Evolutionary conservation across 2,888 invertebrate genomes (phyloP).

Genomic region (Dioctria rufipes): DNA sequence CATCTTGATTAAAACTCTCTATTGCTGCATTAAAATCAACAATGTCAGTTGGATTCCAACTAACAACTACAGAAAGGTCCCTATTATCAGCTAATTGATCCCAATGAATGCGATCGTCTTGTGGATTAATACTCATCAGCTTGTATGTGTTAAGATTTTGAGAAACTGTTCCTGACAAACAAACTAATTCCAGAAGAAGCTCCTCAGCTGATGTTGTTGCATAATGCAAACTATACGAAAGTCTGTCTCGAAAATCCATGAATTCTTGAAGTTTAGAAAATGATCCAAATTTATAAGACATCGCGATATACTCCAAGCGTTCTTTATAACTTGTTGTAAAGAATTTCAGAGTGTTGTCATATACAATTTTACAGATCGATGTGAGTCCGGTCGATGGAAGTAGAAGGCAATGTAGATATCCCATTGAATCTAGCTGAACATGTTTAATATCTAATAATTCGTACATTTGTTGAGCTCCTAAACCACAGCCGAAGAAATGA

Average conservation of each 20-base stretch:
- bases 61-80: constrained; percentile 80
- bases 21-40: constrained; percentile 62
- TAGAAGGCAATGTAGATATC: constrained; percentile 85
- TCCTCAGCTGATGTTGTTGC: constrained; percentile 78
- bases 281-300: constrained; percentile 95
- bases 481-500: constrained; percentile 81
- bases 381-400: constrained; percentile 82
- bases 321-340: constrained; percentile 92
- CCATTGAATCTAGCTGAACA: constrained; percentile 92
- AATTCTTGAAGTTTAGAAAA: constrained; percentile 94
- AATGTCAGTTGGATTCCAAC: constrained; percentile 77
- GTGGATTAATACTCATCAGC: constrained; percentile 76
- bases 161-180: constrained; percentile 68
- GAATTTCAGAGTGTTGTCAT: constrained; percentile 86
- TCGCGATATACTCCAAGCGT: constrained; percentile 91
- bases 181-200: constrained; percentile 79
- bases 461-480: constrained; percentile 82
- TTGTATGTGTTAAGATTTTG: constrained; percentile 73
- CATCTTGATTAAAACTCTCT: constrained; percentile 69
- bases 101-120: constrained; percentile 76
- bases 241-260: constrained; percentile 84
- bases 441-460: constrained; percentile 91
- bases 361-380: constrained; percentile 78
- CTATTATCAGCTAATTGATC: constrained; percentile 81
- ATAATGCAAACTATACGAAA: constrained; percentile 87